Base-by-base conservation (phyloP, 2,888 invertebrate species). In the Pandemis heparana region DNA sequence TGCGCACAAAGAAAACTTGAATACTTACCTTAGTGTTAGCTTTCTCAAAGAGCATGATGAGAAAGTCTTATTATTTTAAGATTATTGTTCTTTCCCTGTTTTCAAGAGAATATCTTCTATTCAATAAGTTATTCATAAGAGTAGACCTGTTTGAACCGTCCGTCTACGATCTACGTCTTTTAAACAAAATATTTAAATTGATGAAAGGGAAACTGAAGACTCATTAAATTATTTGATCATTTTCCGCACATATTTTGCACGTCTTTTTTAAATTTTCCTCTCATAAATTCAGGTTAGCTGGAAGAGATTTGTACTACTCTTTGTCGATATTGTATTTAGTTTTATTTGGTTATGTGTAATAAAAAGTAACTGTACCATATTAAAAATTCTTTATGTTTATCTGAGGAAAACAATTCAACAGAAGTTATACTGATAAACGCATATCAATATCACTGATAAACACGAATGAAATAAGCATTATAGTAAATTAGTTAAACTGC, bases 1-100 rank as follows among this genome's bases (percentile, higher is more conserved):
- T 43, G 41, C 43, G 14, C 7, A 39, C 65, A 48, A 39, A 39
- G 62, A 9, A 48, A 64, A 48, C 65, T 71, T 71, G 48, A 48
- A 23, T 48, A 59, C 53, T 64, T 18, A 64, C 43, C 43, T 48
- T 39, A 59, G 23, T 48, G 16, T 23, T 65, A 71, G 59, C 23
- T 23, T 60, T 65, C 60, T 60, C 60, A 6, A 8, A 39, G 71
- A 18, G 23, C 48, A n/a, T 18, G 39, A 46, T 7, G 56, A 56
- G 56, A 56, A 56, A 56, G 56, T 23, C 10, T 56, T 56, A 23
- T 23, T 23, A 23, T 12, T 56, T 56, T 23, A 4, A 12, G 23
- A 56, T 23, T 56, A 56, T 56, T 12, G 23, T 23, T 56, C 23
- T 12, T 23, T 12, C 9, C 9, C 9, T 56, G 18, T 23, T 23